A percentile compares a stretch with the other conserved stretches of the same genome.
Evolutionary conservation across 2,888 invertebrate genomes (phyloP).

Genomic region (Nomada ruficornis): DNA sequence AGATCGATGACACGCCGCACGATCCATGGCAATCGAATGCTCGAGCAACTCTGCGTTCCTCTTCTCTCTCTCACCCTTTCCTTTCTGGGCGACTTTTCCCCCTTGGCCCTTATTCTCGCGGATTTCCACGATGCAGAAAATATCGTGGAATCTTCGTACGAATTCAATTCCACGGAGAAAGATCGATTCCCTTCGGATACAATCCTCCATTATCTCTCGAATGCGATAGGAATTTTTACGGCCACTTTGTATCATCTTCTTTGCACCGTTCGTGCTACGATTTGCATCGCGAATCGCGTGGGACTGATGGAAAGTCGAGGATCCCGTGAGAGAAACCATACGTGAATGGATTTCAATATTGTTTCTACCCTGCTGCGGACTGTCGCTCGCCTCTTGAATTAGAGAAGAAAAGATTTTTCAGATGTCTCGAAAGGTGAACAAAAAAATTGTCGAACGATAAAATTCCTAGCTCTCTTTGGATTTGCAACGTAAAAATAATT

Average conservation of each 20-base stretch:
- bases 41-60: slow-evolving; percentile 4
- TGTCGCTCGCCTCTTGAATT: slow-evolving; percentile 25
- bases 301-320: slow-evolving; percentile 46
- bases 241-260: slow-evolving; percentile 74
- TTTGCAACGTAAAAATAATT: not conserved
- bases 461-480: not conserved
- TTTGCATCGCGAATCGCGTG: slow-evolving; percentile 54
- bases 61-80: not conserved
- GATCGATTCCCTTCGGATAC: slow-evolving; percentile 35
- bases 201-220: slow-evolving; percentile 73
- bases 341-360: slow-evolving; percentile 64
- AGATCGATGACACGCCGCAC: slow-evolving; percentile 52
- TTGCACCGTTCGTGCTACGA: slow-evolving; percentile 44
- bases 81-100: not conserved
- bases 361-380: slow-evolving; percentile 1
- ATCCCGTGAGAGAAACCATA: slow-evolving; percentile 60
- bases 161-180: slow-evolving; percentile 68
- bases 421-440: no score
- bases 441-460: not conserved
- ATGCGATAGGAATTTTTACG: slow-evolving; percentile 78
- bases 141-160: slow-evolving; percentile 56
- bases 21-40: slow-evolving; percentile 46
- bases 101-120: not conserved
- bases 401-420: not conserved
- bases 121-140: slow-evolving; percentile 40